Evolutionary conservation across 2,888 invertebrate species (phyloP).

Genomic region (Crocallis elinguaria): DNA sequence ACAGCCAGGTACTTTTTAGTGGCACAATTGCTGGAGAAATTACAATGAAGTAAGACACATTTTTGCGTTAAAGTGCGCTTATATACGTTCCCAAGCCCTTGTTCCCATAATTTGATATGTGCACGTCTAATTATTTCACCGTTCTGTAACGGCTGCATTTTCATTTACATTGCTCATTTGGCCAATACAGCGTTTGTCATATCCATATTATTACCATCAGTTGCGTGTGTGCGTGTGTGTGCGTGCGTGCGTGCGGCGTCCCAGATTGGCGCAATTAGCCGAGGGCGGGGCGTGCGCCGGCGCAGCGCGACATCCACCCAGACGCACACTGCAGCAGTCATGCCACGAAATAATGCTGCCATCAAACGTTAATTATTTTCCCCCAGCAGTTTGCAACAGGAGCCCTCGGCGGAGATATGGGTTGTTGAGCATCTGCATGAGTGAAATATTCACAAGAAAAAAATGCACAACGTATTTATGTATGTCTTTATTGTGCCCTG

Average conservation of each 20-base stretch:
- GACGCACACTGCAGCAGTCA: constrained; percentile 46
- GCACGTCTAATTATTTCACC: constrained; percentile 31
- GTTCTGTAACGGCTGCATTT: constrained; percentile 42
- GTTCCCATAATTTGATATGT: constrained; percentile 36
- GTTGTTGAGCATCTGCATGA: constrained; percentile 49
- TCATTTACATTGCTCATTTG: constrained; percentile 58
- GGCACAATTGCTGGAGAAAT: too few species aligned
- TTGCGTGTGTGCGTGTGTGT: constrained; percentile 48
- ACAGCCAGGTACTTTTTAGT: too few species aligned
- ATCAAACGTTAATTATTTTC: constrained; percentile 71
- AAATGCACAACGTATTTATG: constrained; percentile 15
- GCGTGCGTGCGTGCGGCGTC: constrained; percentile 69
- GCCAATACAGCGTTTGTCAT: constrained; percentile 60
- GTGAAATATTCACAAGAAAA: constrained; percentile 52
- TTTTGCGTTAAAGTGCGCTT: too few species aligned
- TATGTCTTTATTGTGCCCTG: constrained; percentile 3
- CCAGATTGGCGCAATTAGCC: constrained; percentile 83
- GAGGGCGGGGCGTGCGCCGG: constrained; percentile 76
- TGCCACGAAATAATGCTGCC: constrained; percentile 64
- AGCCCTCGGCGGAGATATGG: constrained; percentile 47
- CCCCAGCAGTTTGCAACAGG: constrained; percentile 46
- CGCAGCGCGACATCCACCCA: constrained; percentile 79
- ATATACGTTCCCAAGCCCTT: neutral
- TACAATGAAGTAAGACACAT: neutral
- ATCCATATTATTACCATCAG: constrained; percentile 39